Percentiles rank a stretch among this genome's conserved stretches.
Evolutionary conservation across 2,888 invertebrate species (phyloP).

Genomic region (Peribatodes rhomboidaria): DNA sequence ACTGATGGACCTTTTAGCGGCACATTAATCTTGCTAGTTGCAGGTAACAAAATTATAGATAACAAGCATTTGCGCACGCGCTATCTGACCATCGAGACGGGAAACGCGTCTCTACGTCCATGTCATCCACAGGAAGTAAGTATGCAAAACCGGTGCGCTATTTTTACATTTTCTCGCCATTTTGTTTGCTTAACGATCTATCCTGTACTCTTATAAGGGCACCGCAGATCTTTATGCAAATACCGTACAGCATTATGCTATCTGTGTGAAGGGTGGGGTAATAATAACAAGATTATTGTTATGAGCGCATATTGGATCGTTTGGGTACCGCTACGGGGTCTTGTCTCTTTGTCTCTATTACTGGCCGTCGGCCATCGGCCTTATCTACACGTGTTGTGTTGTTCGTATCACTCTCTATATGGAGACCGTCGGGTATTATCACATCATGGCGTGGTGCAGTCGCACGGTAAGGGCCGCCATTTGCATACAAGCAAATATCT

Average conservation of each 20-base stretch:
- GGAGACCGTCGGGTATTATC: slow-evolving; percentile 80
- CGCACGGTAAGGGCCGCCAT: slow-evolving; percentile 80
- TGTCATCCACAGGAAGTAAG: slow-evolving; percentile 66
- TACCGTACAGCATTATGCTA: slow-evolving; percentile 47
- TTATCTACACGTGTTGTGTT: slow-evolving; percentile 82
- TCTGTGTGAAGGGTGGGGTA: slow-evolving; percentile 49
- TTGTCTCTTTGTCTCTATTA: slow-evolving; percentile 83
- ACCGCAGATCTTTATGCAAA: slow-evolving; percentile 55
- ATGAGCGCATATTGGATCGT: slow-evolving; percentile 51
- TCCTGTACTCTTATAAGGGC: slow-evolving; percentile 61
- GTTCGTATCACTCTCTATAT: slow-evolving; percentile 81
- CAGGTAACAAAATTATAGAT: slow-evolving; percentile 58
- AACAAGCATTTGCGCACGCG: slow-evolving; percentile 61
- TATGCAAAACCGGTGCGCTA: slow-evolving; percentile 67
- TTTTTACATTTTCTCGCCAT: slow-evolving; percentile 62
- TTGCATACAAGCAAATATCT: slow-evolving; percentile 85
- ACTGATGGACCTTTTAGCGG: slow-evolving; percentile 58
- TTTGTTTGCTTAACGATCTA: slow-evolving; percentile 66
- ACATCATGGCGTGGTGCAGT: slow-evolving; percentile 77
- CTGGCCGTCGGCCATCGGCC: slow-evolving; percentile 66
- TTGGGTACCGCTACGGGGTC: slow-evolving; percentile 60
- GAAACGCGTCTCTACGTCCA: slow-evolving; percentile 61
- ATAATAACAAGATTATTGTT: slow-evolving; percentile 60
- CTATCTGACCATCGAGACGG: slow-evolving; percentile 52
- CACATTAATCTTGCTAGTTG: slow-evolving; percentile 57